phyloP scores from a whole-genome alignment of 2,888 invertebrate species.

The Entomobrya multifasciata region DNA sequence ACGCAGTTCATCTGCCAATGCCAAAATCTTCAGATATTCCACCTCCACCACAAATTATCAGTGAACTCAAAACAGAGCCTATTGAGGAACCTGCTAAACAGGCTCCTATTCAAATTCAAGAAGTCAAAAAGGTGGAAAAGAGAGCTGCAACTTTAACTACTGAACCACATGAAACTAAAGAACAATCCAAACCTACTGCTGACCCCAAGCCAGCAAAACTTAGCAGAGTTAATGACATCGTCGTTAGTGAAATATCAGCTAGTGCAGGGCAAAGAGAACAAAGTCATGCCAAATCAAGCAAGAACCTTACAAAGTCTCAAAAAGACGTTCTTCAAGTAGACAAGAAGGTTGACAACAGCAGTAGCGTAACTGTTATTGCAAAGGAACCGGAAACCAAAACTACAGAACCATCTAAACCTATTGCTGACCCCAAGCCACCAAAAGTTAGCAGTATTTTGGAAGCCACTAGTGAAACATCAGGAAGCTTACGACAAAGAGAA shows the following conservation, averaged over 20 bases:
- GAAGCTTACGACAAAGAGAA: too few relatives aligned
- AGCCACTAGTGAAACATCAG: not conserved
- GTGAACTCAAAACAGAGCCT: not conserved
- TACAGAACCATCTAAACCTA: too few relatives aligned
- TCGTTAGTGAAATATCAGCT: too few relatives aligned
- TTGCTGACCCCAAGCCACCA: too few relatives aligned
- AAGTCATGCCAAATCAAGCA: constrained; percentile 10
- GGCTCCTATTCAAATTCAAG: not conserved
- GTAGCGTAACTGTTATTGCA: too few relatives aligned
- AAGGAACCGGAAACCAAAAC: too few relatives aligned
- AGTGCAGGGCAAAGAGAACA: not conserved
- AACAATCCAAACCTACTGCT: too few relatives aligned
- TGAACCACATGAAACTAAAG: too few relatives aligned
- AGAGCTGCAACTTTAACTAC: too few relatives aligned
- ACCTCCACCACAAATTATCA: not conserved
- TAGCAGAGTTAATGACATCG: not conserved
- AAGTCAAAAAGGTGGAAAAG: not conserved
- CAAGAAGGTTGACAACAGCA: too few relatives aligned
- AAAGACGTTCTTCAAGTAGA: too few relatives aligned
- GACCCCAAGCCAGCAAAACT: too few relatives aligned
- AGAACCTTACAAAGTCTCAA: constrained; percentile 30
- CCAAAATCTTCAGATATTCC: not conserved
- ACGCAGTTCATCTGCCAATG: not conserved
- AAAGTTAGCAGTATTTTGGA: not conserved
- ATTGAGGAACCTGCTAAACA: not conserved